Base-by-base conservation (phyloP, 1,140 invertebrate species). In the Drosophila grimshawi region DNA sequence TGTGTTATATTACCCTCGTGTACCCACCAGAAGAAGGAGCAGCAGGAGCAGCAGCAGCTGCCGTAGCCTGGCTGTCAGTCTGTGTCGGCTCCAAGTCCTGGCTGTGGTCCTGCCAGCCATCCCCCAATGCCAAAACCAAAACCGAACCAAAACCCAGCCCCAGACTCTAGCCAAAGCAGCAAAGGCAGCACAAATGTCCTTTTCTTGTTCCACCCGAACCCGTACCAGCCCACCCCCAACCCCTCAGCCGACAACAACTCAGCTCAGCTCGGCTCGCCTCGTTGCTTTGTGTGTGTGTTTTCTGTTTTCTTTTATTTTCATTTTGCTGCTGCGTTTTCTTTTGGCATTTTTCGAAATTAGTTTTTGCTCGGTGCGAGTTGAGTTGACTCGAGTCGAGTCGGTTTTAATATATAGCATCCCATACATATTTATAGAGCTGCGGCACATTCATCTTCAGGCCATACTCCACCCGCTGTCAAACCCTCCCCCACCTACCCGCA, bases 261-360 rank as follows among this genome's bases (percentile, higher is more conserved):
- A 6, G 32, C 43, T 48, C 67, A n/a, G 51, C 43, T 41, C 51
- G 10, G 35, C 48, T 73, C 43, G 60, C 61, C 43, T 29, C 5
- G 46, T 48, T 64, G 55, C 32, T 52, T 51, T 41, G 41, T 11
- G 55, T 43, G 49, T 11, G 43, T 29, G 49, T 30, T 49, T 52
- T 41, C 41, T 65, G 68, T 85, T 71, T 89, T 85, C 78, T 89
- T 80, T 85, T 85, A 88, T 89, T 90, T 78, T 78, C 80, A 76
- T 81, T 81, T 78, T 85, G 85, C 85, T 85, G 85, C 85, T 89
- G 80, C 85, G 85, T 88, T 88, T 88, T 91, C 88, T 91, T 91
- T 89, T 91, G 88, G 89, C 81, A 91, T 91, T 91, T 91, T 91
- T 91, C 89, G 83, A 91, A 91, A 91, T 91, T 91, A 91, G 89